A percentile compares a stretch with the other conserved stretches of the same genome.
These are phyloP conservation scores for Eleutherodactylus coqui DNA, from an alignment of 2,797 vertebrate species.

Conservation along the genomic window DNA sequence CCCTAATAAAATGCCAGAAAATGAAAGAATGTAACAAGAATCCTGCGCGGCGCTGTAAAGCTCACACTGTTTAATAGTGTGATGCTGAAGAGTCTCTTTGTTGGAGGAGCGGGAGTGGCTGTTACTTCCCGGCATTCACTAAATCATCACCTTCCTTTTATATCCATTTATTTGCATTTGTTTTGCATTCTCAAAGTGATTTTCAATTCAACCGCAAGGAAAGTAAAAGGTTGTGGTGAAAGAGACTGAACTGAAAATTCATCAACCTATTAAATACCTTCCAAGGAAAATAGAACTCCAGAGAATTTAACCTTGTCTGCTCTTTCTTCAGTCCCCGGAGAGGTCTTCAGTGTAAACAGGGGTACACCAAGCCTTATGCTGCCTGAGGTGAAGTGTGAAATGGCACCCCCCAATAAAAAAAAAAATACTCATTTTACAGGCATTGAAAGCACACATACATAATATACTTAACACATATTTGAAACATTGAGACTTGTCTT, in stretches of 20 bases:
- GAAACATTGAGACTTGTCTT: no score
- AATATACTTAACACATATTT: no score
- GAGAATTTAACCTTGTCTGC: no score
- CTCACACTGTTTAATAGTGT: neutral
- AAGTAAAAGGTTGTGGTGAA: neutral
- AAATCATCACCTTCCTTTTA: neutral
- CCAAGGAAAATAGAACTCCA: no score
- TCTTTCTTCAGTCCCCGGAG: no score
- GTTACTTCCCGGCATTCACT: neutral
- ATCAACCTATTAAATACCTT: neutral
- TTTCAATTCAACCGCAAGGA: neutral
- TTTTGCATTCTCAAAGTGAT: neutral
- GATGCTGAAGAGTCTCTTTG: neutral
- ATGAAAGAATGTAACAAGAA: neutral
- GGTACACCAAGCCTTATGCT: no score
- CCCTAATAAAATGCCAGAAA: constrained; percentile 24
- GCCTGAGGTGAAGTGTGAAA: no score
- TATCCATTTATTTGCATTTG: neutral
- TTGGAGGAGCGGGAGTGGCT: neutral
- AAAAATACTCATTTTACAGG: no score
- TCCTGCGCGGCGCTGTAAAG: neutral
- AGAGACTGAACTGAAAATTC: neutral
- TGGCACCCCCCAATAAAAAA: no score
- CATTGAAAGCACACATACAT: no score
- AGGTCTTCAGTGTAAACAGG: no score